phyloP scores from a whole-genome alignment of 2,888 invertebrate genomes.

The Hypena proboscidalis region DNA sequence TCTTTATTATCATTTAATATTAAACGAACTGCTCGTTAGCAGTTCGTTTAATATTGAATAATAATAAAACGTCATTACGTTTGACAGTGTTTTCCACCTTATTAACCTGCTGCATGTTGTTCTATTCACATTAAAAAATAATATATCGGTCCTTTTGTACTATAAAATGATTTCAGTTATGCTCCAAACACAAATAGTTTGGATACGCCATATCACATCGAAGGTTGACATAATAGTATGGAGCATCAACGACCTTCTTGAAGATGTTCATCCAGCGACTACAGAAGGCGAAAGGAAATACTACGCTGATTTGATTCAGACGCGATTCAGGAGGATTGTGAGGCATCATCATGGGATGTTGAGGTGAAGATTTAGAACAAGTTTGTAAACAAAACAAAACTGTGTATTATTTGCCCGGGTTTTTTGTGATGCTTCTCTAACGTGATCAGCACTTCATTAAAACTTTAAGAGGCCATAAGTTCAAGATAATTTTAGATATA shows the following conservation, averaged over 20 bases:
- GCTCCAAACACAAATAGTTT: conserved; percentile 64
- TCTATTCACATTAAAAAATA: too few relatives aligned
- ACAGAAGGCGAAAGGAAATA: conserved; percentile 40
- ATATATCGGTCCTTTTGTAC: too few relatives aligned
- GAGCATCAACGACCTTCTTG: conserved; percentile 62
- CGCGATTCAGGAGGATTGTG: conserved; percentile 58
- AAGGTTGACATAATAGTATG: conserved; percentile 66
- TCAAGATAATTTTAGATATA: too few relatives aligned
- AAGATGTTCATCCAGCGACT: conserved; percentile 49
- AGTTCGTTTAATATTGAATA: too few relatives aligned
- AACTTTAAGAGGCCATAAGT: too few relatives aligned
- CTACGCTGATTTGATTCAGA: conserved; percentile 46
- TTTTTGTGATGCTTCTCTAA: too few relatives aligned
- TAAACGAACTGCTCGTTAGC: too few relatives aligned
- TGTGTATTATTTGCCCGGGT: neutral
- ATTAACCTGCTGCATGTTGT: too few relatives aligned
- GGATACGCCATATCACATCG: conserved; percentile 63
- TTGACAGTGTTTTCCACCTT: too few relatives aligned
- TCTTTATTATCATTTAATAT: too few relatives aligned
- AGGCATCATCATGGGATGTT: conserved; percentile 60
- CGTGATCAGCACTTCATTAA: too few relatives aligned
- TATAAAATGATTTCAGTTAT: conserved; percentile 52
- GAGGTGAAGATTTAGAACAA: conserved; percentile 39
- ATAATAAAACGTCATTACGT: too few relatives aligned
- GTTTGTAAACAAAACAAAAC: neutral